Percentiles rank a stretch among this genome's conserved stretches.
phyloP scores from a whole-genome alignment of 2,888 invertebrate genomes.

The Digitonthophagus gazella region DNA sequence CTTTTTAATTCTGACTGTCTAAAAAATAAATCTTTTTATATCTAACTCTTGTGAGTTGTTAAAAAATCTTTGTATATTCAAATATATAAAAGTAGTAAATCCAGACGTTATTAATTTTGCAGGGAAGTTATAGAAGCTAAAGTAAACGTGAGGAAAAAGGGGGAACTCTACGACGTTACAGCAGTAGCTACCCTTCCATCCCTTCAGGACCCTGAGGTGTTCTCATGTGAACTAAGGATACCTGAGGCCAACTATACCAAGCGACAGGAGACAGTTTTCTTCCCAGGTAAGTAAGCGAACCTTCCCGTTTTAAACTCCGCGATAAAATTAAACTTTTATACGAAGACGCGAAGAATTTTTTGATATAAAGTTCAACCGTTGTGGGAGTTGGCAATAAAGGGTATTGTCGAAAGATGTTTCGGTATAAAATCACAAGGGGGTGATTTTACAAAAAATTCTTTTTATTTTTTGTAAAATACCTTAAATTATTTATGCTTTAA shows the following conservation, averaged over 20 bases:
- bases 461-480: not conserved
- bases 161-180: conserved; percentile 62
- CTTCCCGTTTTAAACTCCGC: conserved; percentile 4
- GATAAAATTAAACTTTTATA: conserved; percentile 15
- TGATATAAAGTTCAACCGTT: conserved; percentile 7
- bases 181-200: conserved; percentile 60
- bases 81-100: not conserved
- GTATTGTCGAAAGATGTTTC: not conserved
- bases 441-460: not conserved
- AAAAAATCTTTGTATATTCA: too few relatives aligned
- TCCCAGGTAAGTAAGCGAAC: conserved; percentile 47
- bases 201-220: conserved; percentile 58
- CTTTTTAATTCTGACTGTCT: too few relatives aligned
- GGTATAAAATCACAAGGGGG: not conserved
- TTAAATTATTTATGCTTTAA: too few relatives aligned
- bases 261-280: conserved; percentile 61
- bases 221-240: conserved; percentile 62
- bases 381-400: not conserved
- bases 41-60: too few relatives aligned
- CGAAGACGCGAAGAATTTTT: conserved; percentile 13
- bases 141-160: conserved; percentile 46
- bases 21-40: too few relatives aligned
- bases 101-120: conserved; percentile 21
- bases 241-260: conserved; percentile 64
- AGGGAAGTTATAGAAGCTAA: conserved; percentile 39